phyloP scores from a whole-genome alignment of 53 echinoderm and acorn worm species.

The Crossaster papposus region DNA sequence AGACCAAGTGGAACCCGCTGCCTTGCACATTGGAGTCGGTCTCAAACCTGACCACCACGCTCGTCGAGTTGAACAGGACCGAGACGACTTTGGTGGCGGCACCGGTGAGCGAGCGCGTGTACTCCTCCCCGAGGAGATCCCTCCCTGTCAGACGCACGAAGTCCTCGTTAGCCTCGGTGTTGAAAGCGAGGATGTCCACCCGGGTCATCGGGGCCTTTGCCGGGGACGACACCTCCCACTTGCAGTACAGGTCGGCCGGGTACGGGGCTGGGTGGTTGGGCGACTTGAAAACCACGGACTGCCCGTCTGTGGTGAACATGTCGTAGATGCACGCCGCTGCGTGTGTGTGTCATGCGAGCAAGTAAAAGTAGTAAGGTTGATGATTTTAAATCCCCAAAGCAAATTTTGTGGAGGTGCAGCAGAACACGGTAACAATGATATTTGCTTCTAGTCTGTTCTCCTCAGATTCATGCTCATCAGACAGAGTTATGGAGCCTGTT shows the following conservation, averaged over 20 bases:
- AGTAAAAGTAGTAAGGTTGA: too few relatives aligned
- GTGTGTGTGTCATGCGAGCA: not conserved
- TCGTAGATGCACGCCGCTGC: not conserved
- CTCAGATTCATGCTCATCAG: too few relatives aligned
- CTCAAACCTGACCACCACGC: not conserved
- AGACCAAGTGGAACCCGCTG: not conserved
- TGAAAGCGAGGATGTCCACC: conserved; percentile 16
- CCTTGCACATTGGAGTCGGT: not conserved
- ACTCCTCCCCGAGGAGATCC: not conserved
- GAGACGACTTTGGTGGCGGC: not conserved
- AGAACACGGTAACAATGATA: too few relatives aligned
- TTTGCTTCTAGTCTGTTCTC: too few relatives aligned
- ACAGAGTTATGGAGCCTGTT: too few relatives aligned
- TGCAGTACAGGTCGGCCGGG: conserved; percentile 29
- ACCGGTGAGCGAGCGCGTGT: not conserved
- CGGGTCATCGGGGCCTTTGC: not conserved
- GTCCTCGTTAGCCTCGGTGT: not conserved
- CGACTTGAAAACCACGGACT: not conserved
- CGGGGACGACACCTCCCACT: conserved; percentile 5
- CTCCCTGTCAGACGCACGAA: not conserved
- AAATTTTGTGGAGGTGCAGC: too few relatives aligned
- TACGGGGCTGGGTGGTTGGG: conserved; percentile 17
- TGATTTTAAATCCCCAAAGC: too few relatives aligned
- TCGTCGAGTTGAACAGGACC: not conserved
- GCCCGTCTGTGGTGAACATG: not conserved